Base-by-base conservation (phyloP, 2,113 vertebrate species). In the Oryzias javanicus region DNA sequence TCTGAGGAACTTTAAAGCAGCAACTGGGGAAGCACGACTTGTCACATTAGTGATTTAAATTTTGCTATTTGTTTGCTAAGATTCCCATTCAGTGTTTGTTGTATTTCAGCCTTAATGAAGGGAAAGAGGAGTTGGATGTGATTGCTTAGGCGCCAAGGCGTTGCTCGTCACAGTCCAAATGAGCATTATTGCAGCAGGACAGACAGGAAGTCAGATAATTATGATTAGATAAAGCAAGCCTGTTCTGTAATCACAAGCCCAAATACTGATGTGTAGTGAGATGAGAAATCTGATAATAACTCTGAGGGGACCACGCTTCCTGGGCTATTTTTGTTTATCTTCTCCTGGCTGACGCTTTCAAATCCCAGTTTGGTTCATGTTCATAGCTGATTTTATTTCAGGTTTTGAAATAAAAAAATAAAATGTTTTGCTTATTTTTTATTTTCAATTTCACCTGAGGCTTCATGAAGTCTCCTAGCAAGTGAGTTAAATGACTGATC, bases 141-240 rank as follows among this genome's bases (percentile, higher is more conserved):
- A 29, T 58, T 49, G 1, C 35, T 12, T 12, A 67, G 56, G 42
- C 17, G 45, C 45, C 50, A n/a, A 53, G 54, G 17, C 48, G 54
- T 18, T 14, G 53, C 57, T 27, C 29, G 16, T 52, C 25, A 16
- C 49, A n/a, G 58, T 29, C 0, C 16, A 60, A n/a, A 42, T 29
- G 54, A 71, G 74, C 80, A 62, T 49, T 48, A 50, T 60, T 61
- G 60, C 58, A 63, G 51, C 55, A 51, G 55, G 56, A 0, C 15
- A 62, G 66, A 61, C 72, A 80, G 85, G 83, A 89, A 89, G 62
- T 56, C n/a, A 78, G 54, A 67, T 76, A 73, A 88, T 88, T 86
- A 86, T 67, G 79, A 82, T 85, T 55, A 88, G 83, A 85, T 56
- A 66, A 68, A 51, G 67, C 45, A 25, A 44, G 50, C 50, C 54